These are phyloP conservation scores for Drosophila ficusphila DNA, from an alignment of 1,140 invertebrate species.

Conservation along the genomic window DNA sequence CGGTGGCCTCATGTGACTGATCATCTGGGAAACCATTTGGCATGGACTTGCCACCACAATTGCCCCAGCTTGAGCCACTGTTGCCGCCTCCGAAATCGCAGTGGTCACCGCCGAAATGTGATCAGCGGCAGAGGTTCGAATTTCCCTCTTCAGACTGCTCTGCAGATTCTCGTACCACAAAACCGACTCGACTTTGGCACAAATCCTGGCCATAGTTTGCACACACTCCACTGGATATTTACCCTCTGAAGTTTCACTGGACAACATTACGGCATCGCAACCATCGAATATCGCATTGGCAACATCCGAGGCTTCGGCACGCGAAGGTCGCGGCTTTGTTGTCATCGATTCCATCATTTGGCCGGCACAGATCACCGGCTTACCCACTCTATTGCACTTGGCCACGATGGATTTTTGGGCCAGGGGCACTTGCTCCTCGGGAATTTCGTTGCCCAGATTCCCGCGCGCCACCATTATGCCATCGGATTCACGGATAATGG, in stretches of 20 bases:
- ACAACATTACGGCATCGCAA: constrained; percentile 98
- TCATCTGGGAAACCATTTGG: constrained; percentile 30
- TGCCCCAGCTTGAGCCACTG: constrained; percentile 30
- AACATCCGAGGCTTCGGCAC: constrained; percentile 97
- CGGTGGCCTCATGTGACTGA: constrained; percentile 51
- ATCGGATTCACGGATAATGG: constrained; percentile 95
- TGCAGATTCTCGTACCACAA: constrained; percentile 62
- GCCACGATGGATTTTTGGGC: constrained; percentile 98
- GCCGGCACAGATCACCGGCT: constrained; percentile 98
- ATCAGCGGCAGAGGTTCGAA: constrained; percentile 13
- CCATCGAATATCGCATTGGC: constrained; percentile 99
- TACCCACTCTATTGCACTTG: constrained; percentile 94
- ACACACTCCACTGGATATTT: constrained; percentile 92
- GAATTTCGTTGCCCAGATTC: constrained; percentile 98
- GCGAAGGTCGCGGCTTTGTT: constrained; percentile 96
- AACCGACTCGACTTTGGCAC: constrained; percentile 54
- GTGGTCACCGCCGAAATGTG: constrained; percentile 44
- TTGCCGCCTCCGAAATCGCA: constrained; percentile 45
- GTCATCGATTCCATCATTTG: constrained; percentile 99
- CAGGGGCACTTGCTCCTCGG: constrained; percentile 98
- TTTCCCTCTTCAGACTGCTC: constrained; percentile 23
- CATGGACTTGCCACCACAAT: constrained; percentile 55
- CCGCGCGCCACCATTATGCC: constrained; percentile 98
- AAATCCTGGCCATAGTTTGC: constrained; percentile 51
- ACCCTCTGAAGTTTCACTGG: constrained; percentile 98